Evolutionary conservation across 2,797 vertebrate genomes (phyloP).

Genomic region (Poecile montanus): DNA sequence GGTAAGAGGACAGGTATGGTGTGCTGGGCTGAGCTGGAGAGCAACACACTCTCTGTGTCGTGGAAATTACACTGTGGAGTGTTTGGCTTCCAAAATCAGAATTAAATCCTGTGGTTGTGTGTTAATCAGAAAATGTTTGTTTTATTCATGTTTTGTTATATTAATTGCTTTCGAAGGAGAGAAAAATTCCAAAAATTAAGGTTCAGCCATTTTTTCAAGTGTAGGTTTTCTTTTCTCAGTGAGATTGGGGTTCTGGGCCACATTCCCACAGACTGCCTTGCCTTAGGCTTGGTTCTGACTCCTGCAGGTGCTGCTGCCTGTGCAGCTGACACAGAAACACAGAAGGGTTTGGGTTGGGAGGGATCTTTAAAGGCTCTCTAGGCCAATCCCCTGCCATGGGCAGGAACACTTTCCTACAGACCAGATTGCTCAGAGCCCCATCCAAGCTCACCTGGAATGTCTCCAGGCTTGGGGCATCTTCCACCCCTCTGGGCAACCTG

Average conservation of each 20-base stretch:
- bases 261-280: background rate
- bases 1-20: constrained; percentile 74
- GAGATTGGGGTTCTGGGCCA: background rate
- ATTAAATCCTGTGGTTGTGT: background rate
- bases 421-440: background rate
- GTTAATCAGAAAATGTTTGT: background rate
- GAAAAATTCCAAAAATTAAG: background rate
- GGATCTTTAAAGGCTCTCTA: background rate
- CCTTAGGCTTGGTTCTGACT: background rate
- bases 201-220: background rate
- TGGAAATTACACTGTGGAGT: background rate
- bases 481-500: background rate
- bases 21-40: background rate
- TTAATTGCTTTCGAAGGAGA: background rate
- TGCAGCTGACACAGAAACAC: background rate
- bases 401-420: background rate
- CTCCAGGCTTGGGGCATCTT: background rate
- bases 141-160: background rate
- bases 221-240: background rate
- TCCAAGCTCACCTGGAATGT: background rate
- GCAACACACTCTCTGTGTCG: background rate
- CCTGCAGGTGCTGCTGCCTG: background rate
- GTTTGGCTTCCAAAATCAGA: background rate
- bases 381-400: background rate
- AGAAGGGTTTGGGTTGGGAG: background rate